Percentiles rank a stretch among this genome's conserved stretches.
Conservation (phyloP, 2,113 vertebrate species). For the Microtus oregoni region DNA sequence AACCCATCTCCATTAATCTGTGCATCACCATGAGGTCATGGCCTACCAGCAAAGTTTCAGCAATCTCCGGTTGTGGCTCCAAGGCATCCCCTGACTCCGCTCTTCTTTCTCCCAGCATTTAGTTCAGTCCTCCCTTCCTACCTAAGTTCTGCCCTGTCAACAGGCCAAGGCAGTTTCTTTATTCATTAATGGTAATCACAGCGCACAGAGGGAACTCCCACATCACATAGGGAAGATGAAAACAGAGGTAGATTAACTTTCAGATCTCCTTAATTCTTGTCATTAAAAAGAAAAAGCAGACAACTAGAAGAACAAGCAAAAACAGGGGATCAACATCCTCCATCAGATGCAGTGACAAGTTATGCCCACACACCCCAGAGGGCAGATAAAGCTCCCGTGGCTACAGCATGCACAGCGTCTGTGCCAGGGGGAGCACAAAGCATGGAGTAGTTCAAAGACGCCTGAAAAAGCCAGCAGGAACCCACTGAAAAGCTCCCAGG, state of each 20-base stretch:
- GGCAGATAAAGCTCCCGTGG: not conserved
- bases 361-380: not conserved
- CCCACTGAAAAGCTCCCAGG: not conserved
- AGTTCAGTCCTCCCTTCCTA: too few species aligned
- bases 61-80: too few species aligned
- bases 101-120: too few species aligned
- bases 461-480: not conserved
- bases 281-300: not conserved
- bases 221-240: not conserved
- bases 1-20: too few species aligned
- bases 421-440: not conserved
- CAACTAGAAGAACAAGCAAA: not conserved
- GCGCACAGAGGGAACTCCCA: too few species aligned
- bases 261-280: not conserved
- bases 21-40: too few species aligned
- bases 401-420: not conserved
- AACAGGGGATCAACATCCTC: not conserved
- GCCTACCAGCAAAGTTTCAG: too few species aligned
- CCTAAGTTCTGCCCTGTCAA: too few species aligned
- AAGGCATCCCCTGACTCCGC: too few species aligned
- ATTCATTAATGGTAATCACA: too few species aligned
- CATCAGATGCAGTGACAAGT: not conserved
- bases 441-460: not conserved
- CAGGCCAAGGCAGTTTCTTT: too few species aligned
- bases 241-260: not conserved